A percentile compares a stretch with the other conserved stretches of the same genome.
phyloP scores from a whole-genome alignment of 2,888 invertebrate species.

The Melinopterus prodromus region DNA sequence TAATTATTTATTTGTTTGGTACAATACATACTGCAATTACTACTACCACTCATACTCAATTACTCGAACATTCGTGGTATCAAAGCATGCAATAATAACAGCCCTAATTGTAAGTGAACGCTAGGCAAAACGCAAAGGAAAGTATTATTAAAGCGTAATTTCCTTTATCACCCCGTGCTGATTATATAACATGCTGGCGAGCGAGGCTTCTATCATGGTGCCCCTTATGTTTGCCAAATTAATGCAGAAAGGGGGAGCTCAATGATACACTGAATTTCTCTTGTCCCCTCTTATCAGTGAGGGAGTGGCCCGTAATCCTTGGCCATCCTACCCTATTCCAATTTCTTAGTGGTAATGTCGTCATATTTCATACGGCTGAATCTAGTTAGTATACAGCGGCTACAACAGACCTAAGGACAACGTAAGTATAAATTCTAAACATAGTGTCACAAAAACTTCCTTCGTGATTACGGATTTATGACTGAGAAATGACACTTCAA shows the following conservation, averaged over 20 bases:
- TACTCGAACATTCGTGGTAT: no score
- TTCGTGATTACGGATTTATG: no score
- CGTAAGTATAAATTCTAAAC: no score
- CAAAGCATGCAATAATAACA: no score
- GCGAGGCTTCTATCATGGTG: background rate
- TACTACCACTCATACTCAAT: no score
- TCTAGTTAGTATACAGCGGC: background rate
- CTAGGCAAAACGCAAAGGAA: background rate
- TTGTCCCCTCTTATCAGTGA: background rate
- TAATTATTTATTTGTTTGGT: no score
- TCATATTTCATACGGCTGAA: background rate
- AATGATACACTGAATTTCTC: background rate
- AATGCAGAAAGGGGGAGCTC: background rate
- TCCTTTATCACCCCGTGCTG: background rate
- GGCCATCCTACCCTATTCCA: background rate
- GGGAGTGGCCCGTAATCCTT: background rate
- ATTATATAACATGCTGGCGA: background rate
- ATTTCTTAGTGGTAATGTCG: slow-evolving; percentile 4
- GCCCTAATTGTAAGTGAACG: background rate
- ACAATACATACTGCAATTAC: no score
- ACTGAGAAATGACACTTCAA: no score
- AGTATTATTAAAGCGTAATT: background rate
- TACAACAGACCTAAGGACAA: no score
- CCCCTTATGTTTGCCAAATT: background rate
- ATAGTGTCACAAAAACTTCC: no score